These are phyloP conservation scores for Caenorhabditis elegans DNA, from an alignment of 1,140 invertebrate genomes.

Conservation along the genomic window WBcel235 BX284606.5:4636501-4637000, in stretches of 20 bases:
- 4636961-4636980: background rate
- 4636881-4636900: background rate
- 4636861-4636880: background rate
- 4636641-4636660: background rate
- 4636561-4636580: conserved; percentile 23
- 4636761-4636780: background rate
- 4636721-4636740: background rate
- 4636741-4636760: conserved; percentile 26
- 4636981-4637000: background rate
- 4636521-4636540: background rate
- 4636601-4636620: too few species aligned
- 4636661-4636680: background rate
- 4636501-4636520: background rate
- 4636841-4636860: background rate
- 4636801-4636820: background rate
- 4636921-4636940: background rate
- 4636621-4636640: too few species aligned
- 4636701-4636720: background rate
- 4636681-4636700: background rate
- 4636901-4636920: background rate
- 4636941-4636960: background rate
- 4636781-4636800: background rate
- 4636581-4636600: background rate
- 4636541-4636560: background rate
- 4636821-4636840: background rate